Evolutionary conservation across 2,888 invertebrate genomes (phyloP).

Genomic region (Stenodema calcarata): DNA sequence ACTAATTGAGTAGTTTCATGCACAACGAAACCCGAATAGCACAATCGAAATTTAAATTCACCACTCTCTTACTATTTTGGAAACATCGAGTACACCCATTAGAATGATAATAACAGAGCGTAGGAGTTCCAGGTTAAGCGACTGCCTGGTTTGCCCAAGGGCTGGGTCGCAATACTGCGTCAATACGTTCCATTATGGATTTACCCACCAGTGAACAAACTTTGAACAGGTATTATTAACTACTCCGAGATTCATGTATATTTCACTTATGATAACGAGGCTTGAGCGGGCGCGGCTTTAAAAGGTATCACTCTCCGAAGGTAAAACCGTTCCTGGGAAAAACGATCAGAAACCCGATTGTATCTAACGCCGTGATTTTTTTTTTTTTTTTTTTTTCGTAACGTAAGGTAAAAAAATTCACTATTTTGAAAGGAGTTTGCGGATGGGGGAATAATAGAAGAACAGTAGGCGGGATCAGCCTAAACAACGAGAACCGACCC

Average conservation of each 20-base stretch:
- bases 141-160: background rate
- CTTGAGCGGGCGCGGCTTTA: background rate
- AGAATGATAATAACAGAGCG: background rate
- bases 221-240: background rate
- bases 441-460: background rate
- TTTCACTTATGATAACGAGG: background rate
- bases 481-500: background rate
- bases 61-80: too few species aligned
- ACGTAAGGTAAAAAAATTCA: conserved; percentile 13
- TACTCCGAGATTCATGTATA: background rate
- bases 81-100: too few species aligned
- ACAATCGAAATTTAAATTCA: too few species aligned
- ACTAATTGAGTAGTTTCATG: too few species aligned
- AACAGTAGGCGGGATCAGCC: conserved; percentile 5
- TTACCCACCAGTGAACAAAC: background rate
- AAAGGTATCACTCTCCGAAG: background rate
- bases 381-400: too few species aligned
- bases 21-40: too few species aligned
- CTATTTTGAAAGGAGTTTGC: conserved; percentile 2
- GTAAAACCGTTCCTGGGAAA: background rate
- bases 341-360: background rate
- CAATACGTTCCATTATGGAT: background rate
- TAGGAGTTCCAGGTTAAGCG: background rate
- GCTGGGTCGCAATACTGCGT: background rate
- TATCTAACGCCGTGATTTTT: background rate